A percentile compares a stretch with the other conserved stretches of the same genome.
Conservation (phyloP, 2,888 invertebrate species). For the Melinopterus prodromus region DNA sequence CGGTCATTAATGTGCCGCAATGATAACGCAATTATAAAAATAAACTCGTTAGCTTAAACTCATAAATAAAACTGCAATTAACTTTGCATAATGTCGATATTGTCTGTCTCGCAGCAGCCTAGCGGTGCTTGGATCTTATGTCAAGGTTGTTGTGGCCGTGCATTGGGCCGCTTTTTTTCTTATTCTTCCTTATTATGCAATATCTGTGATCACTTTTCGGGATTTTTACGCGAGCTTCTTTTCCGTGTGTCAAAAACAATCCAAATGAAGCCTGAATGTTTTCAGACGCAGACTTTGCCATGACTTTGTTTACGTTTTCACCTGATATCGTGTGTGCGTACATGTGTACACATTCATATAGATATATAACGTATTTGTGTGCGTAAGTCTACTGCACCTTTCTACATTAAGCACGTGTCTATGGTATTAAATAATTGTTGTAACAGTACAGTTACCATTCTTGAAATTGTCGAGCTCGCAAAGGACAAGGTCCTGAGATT, state of each 20-base stretch:
- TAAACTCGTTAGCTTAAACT: conserved; percentile 11
- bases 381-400: conserved; percentile 14
- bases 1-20: not conserved
- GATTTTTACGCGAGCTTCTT: not conserved
- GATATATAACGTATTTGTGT: not conserved
- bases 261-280: not conserved
- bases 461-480: conserved; percentile 31
- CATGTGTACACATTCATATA: not conserved
- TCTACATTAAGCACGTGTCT: conserved; percentile 32
- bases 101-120: not conserved
- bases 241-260: not conserved
- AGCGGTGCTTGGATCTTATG: conserved; percentile 7
- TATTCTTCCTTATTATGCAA: not conserved
- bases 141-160: not conserved
- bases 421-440: conserved; percentile 38
- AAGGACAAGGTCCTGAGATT: conserved; percentile 35
- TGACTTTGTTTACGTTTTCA: conserved; percentile 27
- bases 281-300: not conserved
- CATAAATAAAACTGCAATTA: conserved; percentile 35
- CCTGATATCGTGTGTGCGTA: conserved; percentile 12
- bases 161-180: not conserved
- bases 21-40: conserved; percentile 4
- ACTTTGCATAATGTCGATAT: conserved; percentile 28
- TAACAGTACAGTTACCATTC: conserved; percentile 37
- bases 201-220: not conserved